Conservation (phyloP, 2,797 vertebrate species). For the Malacoraja senta region DNA sequence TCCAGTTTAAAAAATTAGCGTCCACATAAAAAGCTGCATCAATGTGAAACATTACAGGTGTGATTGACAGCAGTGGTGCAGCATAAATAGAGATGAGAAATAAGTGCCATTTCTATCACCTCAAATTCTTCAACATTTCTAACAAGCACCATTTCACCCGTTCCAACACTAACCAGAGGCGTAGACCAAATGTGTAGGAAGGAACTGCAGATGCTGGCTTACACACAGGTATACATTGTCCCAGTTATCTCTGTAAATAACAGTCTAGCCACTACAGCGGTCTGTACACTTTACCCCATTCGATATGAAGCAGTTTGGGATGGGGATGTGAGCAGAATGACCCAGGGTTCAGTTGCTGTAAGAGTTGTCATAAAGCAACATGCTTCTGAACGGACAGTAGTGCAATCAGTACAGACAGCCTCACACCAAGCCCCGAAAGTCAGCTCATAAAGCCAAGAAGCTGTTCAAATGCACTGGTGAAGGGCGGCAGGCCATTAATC, state of each 20-base stretch:
- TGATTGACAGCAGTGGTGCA: background rate
- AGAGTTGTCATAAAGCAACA: background rate
- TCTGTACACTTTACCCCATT: background rate
- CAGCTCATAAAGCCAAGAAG: background rate
- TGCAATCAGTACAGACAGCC: background rate
- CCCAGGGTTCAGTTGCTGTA: background rate
- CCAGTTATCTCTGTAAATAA: background rate
- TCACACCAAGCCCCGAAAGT: background rate
- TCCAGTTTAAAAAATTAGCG: too few relatives aligned
- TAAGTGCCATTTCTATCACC: too few relatives aligned
- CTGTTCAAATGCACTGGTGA: conserved; percentile 1
- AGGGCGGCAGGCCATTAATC: conserved; percentile 12
- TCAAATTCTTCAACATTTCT: too few relatives aligned
- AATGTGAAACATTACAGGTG: too few relatives aligned
- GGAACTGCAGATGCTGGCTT: too few relatives aligned
- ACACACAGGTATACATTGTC: background rate
- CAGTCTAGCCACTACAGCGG: background rate
- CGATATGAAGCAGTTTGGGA: background rate
- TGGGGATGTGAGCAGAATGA: background rate
- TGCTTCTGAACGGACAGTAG: background rate
- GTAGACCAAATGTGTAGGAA: too few relatives aligned
- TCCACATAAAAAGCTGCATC: background rate
- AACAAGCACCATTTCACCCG: too few relatives aligned
- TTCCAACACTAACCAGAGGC: too few relatives aligned
- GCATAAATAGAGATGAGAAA: too few relatives aligned